Conservation (phyloP, 35 echinoderm and acorn worm species). For the Ophiothrix spiculata region DNA sequence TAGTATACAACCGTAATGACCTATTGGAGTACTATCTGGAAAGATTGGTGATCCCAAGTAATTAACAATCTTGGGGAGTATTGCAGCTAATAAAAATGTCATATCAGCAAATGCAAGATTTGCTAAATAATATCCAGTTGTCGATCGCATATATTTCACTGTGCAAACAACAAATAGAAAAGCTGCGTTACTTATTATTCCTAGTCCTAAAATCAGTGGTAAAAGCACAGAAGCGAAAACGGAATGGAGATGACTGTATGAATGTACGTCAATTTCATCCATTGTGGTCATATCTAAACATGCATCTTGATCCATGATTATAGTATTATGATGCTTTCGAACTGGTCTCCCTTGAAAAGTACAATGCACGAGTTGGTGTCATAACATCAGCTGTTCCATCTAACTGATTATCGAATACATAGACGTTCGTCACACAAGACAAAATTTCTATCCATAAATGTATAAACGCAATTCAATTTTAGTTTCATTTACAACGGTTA, state of each 20-base stretch:
- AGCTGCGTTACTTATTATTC: slow-evolving; percentile 41
- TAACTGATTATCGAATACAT: too few relatives aligned
- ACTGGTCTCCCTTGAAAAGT: too few relatives aligned
- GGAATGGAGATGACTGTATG: not conserved
- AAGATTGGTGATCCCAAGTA: slow-evolving; percentile 41
- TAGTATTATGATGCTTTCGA: too few relatives aligned
- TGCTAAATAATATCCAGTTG: slow-evolving; percentile 53
- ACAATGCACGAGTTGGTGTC: too few relatives aligned
- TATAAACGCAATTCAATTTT: too few relatives aligned
- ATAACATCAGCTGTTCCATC: too few relatives aligned
- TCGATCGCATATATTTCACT: slow-evolving; percentile 44
- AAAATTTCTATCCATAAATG: too few relatives aligned
- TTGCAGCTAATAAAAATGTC: slow-evolving; percentile 39
- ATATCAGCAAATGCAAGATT: slow-evolving; percentile 64
- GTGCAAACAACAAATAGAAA: slow-evolving; percentile 62
- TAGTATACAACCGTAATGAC: slow-evolving; percentile 46
- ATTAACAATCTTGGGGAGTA: slow-evolving; percentile 39
- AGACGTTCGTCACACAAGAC: too few relatives aligned
- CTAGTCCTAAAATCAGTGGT: slow-evolving; percentile 42
- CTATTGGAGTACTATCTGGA: slow-evolving; percentile 34
- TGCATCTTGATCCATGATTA: too few relatives aligned
- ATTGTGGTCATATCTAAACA: too few relatives aligned
- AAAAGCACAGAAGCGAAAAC: slow-evolving; percentile 1
- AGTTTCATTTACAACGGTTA: too few relatives aligned
- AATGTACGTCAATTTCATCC: not conserved